phyloP scores from a whole-genome alignment of 2,888 invertebrate genomes.

The Orthonevra nobilis region DNA sequence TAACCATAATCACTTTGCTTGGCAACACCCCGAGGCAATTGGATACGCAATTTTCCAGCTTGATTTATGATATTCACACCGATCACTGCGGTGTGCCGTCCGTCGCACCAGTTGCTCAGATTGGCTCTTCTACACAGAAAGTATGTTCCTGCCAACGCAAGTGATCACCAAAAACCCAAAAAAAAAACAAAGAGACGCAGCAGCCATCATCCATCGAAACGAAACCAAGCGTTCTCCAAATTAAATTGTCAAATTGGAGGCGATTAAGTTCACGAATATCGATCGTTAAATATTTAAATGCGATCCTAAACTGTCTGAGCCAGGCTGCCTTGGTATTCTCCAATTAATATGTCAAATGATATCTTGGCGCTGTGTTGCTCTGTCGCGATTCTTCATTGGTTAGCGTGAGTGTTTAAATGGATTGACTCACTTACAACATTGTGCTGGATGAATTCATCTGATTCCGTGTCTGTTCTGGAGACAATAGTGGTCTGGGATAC shows the following conservation, averaged over 20 bases:
- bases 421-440: slow-evolving; percentile 30
- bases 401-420: slow-evolving; percentile 33
- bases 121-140: slow-evolving; percentile 39
- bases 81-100: slow-evolving; percentile 38
- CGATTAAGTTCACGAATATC: slow-evolving; percentile 55
- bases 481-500: slow-evolving; percentile 5
- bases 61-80: slow-evolving; percentile 61
- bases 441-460: slow-evolving; percentile 7
- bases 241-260: slow-evolving; percentile 67
- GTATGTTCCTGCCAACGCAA: slow-evolving; percentile 42
- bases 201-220: slow-evolving; percentile 2
- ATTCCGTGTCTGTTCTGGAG: slow-evolving; percentile 18
- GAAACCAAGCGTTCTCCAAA: slow-evolving; percentile 45
- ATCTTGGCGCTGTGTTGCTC: slow-evolving; percentile 16
- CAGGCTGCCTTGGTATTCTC: slow-evolving; percentile 29
- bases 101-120: slow-evolving; percentile 40
- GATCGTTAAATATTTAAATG: slow-evolving; percentile 62
- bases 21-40: slow-evolving; percentile 58
- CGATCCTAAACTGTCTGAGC: slow-evolving; percentile 2
- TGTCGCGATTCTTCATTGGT: too few species aligned
- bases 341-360: slow-evolving; percentile 62
- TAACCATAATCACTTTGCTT: slow-evolving; percentile 48
- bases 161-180: not conserved
- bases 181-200: slow-evolving; percentile 7
- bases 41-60: slow-evolving; percentile 56